Base-by-base conservation (phyloP, 2,797 vertebrate genomes). In the Muscicapa striata region DNA sequence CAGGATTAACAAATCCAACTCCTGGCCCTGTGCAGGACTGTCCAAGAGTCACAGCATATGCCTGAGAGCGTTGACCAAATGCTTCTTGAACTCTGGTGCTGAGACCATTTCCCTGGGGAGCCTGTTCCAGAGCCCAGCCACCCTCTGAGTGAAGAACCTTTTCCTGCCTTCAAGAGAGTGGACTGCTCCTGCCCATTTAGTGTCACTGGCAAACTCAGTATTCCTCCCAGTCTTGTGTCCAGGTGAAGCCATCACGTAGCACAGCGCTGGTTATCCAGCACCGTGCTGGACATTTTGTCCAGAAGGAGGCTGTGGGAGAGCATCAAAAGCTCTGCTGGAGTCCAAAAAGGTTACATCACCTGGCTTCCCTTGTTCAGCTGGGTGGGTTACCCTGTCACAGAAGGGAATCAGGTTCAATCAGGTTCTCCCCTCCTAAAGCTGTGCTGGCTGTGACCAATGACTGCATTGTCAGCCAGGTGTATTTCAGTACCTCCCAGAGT, bases 241-340 rank as follows among this genome's bases (percentile, higher is more conserved):
- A 27, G 34, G 58, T 15, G 32, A 36, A 63, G 58, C 51, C 27
- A 11, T 32, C 0, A 0, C 1, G 0, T 48, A 41, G 32, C 26
- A 2, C 0, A 0, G 27, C 10, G 11, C 51, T 52, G 51, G 15
- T 49, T 78, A 36, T 27, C 41, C 18, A 32, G 26, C 1, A 0
- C 36, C 19, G 49, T 36, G 32, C 66, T 49, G 57, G 36, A 20
- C 1, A 0, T 30, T 63, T 30, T 36, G 30, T 55, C 49, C 64
- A 41, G 48, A 11, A 52, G 55, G 55, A 62, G 26, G 18, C 57
- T 64, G 26, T 36, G 66, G 43, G 22, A 57, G 12, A n/a, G 13
- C 13, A 32, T 49, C 43, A 36, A 1, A 70, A 72, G 22, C 6
- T 70, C 40, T 70, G 49, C 30, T 70, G 18, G 36, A 63, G 5